Conservation (phyloP, 1,140 invertebrate species). For the Scaptodrosophila lebanonensis region DNA sequence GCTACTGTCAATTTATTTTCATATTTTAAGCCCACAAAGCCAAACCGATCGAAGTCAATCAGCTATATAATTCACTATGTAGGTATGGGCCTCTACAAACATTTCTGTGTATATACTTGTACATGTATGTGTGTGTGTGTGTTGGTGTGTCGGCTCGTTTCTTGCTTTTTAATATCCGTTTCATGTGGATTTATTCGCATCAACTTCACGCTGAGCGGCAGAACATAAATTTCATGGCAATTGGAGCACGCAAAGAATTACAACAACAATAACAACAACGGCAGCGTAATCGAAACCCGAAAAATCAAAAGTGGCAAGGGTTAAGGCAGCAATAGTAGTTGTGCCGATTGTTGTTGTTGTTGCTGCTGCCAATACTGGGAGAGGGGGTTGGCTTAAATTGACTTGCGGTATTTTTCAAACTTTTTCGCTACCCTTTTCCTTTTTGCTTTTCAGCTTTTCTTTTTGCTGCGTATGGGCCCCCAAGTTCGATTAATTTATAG, state of each 20-base stretch:
- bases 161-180: slow-evolving; percentile 71
- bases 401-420: slow-evolving; percentile 62
- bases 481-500: slow-evolving; percentile 61
- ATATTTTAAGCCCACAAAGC: slow-evolving; percentile 59
- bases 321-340: too few species aligned
- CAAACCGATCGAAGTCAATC: slow-evolving; percentile 57
- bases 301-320: slow-evolving; percentile 28
- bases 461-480: slow-evolving; percentile 31
- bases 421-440: slow-evolving; percentile 10
- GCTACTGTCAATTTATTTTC: slow-evolving; percentile 68
- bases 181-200: slow-evolving; percentile 71
- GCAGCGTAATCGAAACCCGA: slow-evolving; percentile 13
- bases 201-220: slow-evolving; percentile 66
- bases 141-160: slow-evolving; percentile 39
- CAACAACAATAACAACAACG: neutral
- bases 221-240: slow-evolving; percentile 70
- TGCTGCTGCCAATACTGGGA: neutral
- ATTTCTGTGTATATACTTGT: too few species aligned
- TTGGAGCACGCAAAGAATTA: slow-evolving; percentile 46
- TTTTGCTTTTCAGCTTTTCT: slow-evolving; percentile 9
- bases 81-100: neutral
- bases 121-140: slow-evolving; percentile 4
- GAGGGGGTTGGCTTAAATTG: slow-evolving; percentile 47
- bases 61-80: slow-evolving; percentile 59
- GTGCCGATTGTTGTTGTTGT: slow-evolving; percentile 15